Conservation (phyloP, 2,888 invertebrate genomes). For the Himalopsyche tibetana region DNA sequence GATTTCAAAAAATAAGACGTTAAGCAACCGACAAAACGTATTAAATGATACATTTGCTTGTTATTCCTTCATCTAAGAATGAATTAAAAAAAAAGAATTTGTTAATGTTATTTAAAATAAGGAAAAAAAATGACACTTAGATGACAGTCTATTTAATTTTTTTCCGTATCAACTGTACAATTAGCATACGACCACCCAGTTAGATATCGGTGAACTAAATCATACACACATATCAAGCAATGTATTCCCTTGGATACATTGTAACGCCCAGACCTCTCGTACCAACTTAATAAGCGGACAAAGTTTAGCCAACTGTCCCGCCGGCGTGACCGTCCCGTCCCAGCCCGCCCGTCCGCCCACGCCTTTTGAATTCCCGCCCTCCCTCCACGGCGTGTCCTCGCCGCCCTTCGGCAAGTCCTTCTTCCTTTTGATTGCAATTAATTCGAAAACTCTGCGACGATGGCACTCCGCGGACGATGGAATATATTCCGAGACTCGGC, state of each 20-base stretch:
- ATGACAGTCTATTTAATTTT: too few species aligned
- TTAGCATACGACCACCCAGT: too few species aligned
- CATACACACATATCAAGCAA: not conserved
- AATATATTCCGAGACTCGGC: not conserved
- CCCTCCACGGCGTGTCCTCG: not conserved
- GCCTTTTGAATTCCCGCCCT: constrained; percentile 33
- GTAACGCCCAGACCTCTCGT: constrained; percentile 18
- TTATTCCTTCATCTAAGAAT: too few species aligned
- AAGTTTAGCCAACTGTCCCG: constrained; percentile 27
- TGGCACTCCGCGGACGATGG: constrained; percentile 7
- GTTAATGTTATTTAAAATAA: too few species aligned
- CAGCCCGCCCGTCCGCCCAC: constrained; percentile 1
- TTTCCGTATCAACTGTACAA: too few species aligned
- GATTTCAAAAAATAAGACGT: too few species aligned
- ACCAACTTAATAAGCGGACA: constrained; percentile 16
- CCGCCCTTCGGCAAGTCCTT: constrained; percentile 27
- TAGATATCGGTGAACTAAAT: too few species aligned
- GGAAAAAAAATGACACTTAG: too few species aligned
- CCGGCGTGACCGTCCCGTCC: constrained; percentile 38
- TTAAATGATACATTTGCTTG: too few species aligned
- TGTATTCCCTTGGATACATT: not conserved
- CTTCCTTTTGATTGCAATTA: constrained; percentile 45
- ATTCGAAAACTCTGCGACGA: constrained; percentile 28
- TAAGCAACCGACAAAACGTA: too few species aligned
- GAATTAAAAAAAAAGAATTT: too few species aligned